A percentile compares a stretch with the other conserved stretches of the same genome.
Evolutionary conservation across 2,888 invertebrate species (phyloP).

Genomic region (Limnephilus auricula): DNA sequence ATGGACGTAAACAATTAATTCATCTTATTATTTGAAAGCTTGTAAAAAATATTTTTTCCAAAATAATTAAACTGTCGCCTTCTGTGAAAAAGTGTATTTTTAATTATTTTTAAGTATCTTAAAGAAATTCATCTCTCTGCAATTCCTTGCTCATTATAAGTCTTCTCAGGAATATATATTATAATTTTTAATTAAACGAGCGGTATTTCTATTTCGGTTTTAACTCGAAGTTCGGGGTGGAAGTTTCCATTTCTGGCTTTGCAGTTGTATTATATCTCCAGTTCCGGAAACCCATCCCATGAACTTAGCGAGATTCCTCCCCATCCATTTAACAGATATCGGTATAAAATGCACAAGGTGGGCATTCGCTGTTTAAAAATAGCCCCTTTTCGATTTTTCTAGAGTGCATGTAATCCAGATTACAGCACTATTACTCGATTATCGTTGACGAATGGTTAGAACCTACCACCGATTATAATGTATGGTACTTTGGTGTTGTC

Average conservation of each 20-base stretch:
- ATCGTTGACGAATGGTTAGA: not conserved
- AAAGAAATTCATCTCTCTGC: not conserved
- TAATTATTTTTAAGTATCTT: too few relatives aligned
- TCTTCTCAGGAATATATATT: not conserved
- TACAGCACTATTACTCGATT: not conserved
- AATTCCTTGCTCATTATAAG: not conserved
- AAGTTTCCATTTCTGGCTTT: not conserved
- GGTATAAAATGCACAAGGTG: not conserved
- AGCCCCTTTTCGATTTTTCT: not conserved
- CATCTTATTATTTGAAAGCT: too few relatives aligned
- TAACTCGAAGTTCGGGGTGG: not conserved
- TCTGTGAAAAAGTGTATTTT: too few relatives aligned
- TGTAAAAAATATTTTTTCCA: too few relatives aligned
- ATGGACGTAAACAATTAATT: too few relatives aligned
- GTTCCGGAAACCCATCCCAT: not conserved
- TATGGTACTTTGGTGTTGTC: too few relatives aligned
- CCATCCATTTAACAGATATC: not conserved
- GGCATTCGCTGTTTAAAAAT: not conserved
- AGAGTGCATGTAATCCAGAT: not conserved
- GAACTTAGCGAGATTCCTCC: not conserved
- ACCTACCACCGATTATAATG: not conserved
- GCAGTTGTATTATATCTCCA: not conserved
- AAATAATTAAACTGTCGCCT: too few relatives aligned
- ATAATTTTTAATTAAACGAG: not conserved
- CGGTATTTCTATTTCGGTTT: not conserved